Evolutionary conservation across 2,888 invertebrate genomes (phyloP), one percentile per base, ranked within the genome.

Genomic region (Lepidochrysops patricia): DNA sequence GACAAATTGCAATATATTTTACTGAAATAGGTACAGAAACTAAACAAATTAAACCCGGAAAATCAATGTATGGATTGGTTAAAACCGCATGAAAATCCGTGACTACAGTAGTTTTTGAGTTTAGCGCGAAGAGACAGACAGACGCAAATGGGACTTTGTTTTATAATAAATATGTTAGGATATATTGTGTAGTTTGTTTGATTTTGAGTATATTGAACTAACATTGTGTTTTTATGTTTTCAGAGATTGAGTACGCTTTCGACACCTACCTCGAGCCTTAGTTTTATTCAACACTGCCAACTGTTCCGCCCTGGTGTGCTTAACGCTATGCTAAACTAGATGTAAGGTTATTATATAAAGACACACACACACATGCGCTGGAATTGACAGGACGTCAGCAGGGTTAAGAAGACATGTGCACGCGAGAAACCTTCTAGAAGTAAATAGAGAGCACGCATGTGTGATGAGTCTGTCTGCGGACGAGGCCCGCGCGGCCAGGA

Each of bases 401-500:
- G n/a, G n/a, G n/a, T n/a, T n/a, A 29, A 9, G 9, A 29, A 6
- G 6, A 29, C 9, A 7, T 23, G 43, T 19, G 43, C 43, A 43
- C 19, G 4, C 19, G 43, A 43, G 19, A 23, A 7, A 1, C 70
- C 66, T 77, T 79, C 79, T 72, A 52, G 74, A 82, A 80, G 84
- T 86, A 85, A 85, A 75, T 64, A 23, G 12, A 43, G 43, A 19
- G 9, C 19, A 4, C 43, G 43, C 12, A 43, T 43, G 43, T 43
- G 68, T 69, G 73, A 89, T 89, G 88, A 88, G 75, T 66, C 79
- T 79, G 69, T 74, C 84, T 62, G 80, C 78, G 64, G 89, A 90
- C 67, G 90, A 89, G 76, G 89, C 84, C 76, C 82, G 91, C 66
- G 89, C 91, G 74, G 92, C 92, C 79, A 88, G 94, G 74, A 92